Conservation (phyloP, 2,888 invertebrate species). For the Carcina quercana region DNA sequence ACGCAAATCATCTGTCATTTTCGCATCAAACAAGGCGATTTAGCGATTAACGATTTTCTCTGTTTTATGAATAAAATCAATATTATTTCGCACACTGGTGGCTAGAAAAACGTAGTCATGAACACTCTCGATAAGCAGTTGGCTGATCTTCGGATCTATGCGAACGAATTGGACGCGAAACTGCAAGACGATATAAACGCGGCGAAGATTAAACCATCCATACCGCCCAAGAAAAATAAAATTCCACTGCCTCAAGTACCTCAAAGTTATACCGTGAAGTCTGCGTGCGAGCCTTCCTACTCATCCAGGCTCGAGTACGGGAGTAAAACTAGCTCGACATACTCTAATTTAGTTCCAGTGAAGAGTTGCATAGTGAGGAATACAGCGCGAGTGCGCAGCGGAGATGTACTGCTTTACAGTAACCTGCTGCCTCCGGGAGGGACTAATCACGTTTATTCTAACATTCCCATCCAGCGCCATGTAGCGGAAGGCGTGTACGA, state of each 20-base stretch:
- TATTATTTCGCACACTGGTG: slow-evolving; percentile 7
- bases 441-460: slow-evolving; percentile 66
- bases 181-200: slow-evolving; percentile 66
- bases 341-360: slow-evolving; percentile 67
- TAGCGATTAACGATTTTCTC: slow-evolving; percentile 17
- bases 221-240: slow-evolving; percentile 66
- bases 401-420: slow-evolving; percentile 62
- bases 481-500: slow-evolving; percentile 70
- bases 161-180: slow-evolving; percentile 65
- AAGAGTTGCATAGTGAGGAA: slow-evolving; percentile 68
- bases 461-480: slow-evolving; percentile 62
- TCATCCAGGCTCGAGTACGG: slow-evolving; percentile 79
- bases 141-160: slow-evolving; percentile 63
- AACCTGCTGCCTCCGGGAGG: slow-evolving; percentile 65
- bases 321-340: slow-evolving; percentile 62
- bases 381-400: slow-evolving; percentile 50
- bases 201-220: slow-evolving; percentile 60
- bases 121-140: slow-evolving; percentile 64
- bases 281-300: slow-evolving; percentile 84
- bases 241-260: slow-evolving; percentile 78
- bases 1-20: slow-evolving; percentile 6
- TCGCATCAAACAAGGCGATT: slow-evolving; percentile 25
- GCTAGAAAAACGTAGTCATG: slow-evolving; percentile 31
- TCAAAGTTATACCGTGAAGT: slow-evolving; percentile 83
- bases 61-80: slow-evolving; percentile 6